These are phyloP conservation scores for Drosophila atripex DNA, from an alignment of 2,888 invertebrate genomes.

Conservation along the genomic window DNA sequence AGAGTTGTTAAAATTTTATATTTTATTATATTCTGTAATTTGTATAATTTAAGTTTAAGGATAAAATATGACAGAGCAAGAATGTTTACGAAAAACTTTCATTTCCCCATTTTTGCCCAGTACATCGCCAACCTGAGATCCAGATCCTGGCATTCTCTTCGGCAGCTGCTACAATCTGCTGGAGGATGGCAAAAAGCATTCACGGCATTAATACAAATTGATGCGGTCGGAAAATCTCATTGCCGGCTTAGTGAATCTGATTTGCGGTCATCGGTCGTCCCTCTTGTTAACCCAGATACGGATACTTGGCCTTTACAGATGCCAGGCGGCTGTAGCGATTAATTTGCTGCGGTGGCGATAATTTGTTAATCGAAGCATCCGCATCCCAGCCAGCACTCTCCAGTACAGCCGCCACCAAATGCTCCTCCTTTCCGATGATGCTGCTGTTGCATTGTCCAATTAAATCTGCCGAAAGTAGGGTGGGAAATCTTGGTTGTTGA, in stretches of 20 bases:
- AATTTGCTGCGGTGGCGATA: conserved; percentile 68
- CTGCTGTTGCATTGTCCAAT: conserved; percentile 54
- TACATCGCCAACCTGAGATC: conserved; percentile 3
- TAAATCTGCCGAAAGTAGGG: conserved; percentile 65
- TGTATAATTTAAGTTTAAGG: no score
- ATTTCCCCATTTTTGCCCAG: not conserved
- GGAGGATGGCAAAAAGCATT: conserved; percentile 46
- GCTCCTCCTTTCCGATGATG: conserved; percentile 6
- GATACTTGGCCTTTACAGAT: conserved; percentile 48
- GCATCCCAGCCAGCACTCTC: conserved; percentile 25
- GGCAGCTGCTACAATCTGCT: conserved; percentile 70
- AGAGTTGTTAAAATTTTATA: no score
- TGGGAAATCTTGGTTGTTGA: conserved; percentile 46
- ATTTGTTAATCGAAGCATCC: conserved; percentile 67
- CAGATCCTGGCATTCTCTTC: conserved; percentile 27
- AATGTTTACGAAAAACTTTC: no score
- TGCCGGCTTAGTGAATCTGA: conserved; percentile 74
- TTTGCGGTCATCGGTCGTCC: conserved; percentile 66
- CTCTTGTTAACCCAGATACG: conserved; percentile 67
- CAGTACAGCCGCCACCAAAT: conserved; percentile 9
- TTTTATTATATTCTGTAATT: no score
- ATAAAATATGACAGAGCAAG: no score
- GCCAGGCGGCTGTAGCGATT: conserved; percentile 61
- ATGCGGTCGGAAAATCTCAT: conserved; percentile 58
- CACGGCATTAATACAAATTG: conserved; percentile 45